phyloP scores from a whole-genome alignment of 2,888 invertebrate species.

The Noctua pronuba region DNA sequence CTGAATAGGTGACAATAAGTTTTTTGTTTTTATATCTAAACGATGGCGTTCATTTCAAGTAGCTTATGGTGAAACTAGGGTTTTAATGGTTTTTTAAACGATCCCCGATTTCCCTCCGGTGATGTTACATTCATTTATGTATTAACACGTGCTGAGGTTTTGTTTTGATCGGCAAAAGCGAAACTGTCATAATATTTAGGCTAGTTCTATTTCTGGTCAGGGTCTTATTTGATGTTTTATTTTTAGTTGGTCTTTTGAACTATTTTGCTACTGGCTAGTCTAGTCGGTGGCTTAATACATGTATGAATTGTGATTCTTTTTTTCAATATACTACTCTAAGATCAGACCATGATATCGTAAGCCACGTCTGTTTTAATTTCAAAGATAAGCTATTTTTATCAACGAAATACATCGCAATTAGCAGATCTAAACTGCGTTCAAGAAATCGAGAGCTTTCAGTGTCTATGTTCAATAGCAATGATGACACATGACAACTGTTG shows the following conservation, averaged over 20 bases:
- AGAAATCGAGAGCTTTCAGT: too few species aligned
- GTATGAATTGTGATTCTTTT: background rate
- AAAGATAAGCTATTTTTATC: background rate
- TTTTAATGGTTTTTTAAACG: conserved; percentile 85
- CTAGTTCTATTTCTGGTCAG: conserved; percentile 6
- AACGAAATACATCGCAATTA: background rate
- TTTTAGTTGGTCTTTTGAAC: conserved; percentile 12
- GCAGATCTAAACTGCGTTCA: too few species aligned
- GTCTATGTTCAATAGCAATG: too few species aligned
- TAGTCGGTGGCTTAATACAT: background rate
- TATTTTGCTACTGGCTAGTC: background rate
- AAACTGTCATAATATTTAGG: conserved; percentile 27
- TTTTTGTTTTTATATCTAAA: conserved; percentile 81
- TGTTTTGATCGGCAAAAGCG: conserved; percentile 41
- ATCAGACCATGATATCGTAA: background rate
- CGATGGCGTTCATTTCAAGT: conserved; percentile 83
- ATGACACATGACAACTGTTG: background rate
- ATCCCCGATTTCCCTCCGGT: conserved; percentile 77
- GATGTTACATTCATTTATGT: conserved; percentile 62
- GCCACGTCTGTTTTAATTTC: background rate
- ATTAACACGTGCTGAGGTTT: conserved; percentile 59
- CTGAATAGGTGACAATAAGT: conserved; percentile 88
- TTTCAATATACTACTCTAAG: too few species aligned
- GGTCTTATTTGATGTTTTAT: conserved; percentile 1
- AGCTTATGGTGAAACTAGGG: conserved; percentile 86